A percentile compares a stretch with the other conserved stretches of the same genome.
Evolutionary conservation across 2,888 invertebrate genomes (phyloP).

Genomic region (Diarsia dahlii): DNA sequence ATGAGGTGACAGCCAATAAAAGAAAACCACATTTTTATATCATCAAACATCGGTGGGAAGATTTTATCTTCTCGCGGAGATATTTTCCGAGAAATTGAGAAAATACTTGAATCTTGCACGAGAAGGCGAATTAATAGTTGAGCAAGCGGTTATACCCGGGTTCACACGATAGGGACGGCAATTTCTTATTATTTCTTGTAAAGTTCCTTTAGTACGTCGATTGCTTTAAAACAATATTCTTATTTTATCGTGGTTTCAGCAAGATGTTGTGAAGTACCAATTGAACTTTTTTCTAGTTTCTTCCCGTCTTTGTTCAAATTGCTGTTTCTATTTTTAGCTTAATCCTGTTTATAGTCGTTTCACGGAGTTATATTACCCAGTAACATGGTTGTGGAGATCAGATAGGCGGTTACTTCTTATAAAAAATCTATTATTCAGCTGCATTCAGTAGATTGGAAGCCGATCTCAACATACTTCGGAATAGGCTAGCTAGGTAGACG

Average conservation of each 20-base stretch:
- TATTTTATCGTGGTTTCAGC: not conserved
- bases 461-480: no score
- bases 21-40: no score
- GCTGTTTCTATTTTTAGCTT: not conserved
- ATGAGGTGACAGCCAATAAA: not conserved
- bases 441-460: no score
- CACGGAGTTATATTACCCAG: not conserved
- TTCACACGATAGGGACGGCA: not conserved
- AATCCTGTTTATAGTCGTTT: not conserved
- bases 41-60: constrained; percentile 2
- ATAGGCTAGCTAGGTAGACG: no score
- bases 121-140: not conserved
- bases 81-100: constrained; percentile 9
- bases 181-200: constrained; percentile 5
- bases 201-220: not conserved
- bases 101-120: no score
- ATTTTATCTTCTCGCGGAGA: constrained; percentile 11
- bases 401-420: no score
- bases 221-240: not conserved
- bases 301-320: not conserved
- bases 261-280: not conserved
- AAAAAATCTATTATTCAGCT: no score
- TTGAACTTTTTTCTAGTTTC: not conserved
- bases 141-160: not conserved
- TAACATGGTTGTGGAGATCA: not conserved